Conservation (phyloP, 2,797 vertebrate species). For the Gadopsis marmoratus region DNA sequence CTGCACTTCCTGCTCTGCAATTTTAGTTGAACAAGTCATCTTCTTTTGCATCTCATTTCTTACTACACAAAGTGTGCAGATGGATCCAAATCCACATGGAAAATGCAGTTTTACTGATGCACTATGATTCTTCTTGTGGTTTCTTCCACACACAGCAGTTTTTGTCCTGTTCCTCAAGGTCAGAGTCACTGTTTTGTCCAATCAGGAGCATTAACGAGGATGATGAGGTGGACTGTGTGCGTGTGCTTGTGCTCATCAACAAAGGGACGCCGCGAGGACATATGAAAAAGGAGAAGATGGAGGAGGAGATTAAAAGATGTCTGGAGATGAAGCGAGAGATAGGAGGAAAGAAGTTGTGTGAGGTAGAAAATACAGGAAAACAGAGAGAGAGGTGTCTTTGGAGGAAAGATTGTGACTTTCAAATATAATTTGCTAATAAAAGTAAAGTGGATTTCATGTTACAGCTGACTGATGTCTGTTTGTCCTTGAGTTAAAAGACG, state of each 20-base stretch:
- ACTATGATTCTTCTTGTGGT: background rate
- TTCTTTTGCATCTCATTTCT: background rate
- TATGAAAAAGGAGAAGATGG: slow-evolving; percentile 14
- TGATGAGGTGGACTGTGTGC: background rate
- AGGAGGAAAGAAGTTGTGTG: background rate
- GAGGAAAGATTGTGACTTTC: slow-evolving; percentile 32
- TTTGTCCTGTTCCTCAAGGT: slow-evolving; percentile 10
- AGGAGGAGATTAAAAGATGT: slow-evolving; percentile 35
- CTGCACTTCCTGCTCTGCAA: slow-evolving; percentile 9
- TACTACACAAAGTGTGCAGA: background rate
- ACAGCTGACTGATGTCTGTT: background rate
- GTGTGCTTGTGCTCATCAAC: slow-evolving; percentile 13
- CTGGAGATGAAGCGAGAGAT: slow-evolving; percentile 33
- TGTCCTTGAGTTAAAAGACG: slow-evolving; percentile 39
- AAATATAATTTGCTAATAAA: slow-evolving; percentile 51
- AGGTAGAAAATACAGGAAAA: slow-evolving; percentile 8
- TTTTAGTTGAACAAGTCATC: background rate
- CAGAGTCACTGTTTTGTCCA: slow-evolving; percentile 1
- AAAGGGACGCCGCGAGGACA: background rate
- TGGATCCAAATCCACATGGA: background rate
- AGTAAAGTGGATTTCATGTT: slow-evolving; percentile 33
- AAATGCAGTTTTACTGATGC: background rate
- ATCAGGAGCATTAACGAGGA: background rate
- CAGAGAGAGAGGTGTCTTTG: background rate
- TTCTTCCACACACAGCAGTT: background rate